Percentiles rank a stretch among this genome's conserved stretches.
These are phyloP conservation scores for Pseudomugil tenellus DNA, from an alignment of 2,797 vertebrate species.

Conservation along the genomic window DNA sequence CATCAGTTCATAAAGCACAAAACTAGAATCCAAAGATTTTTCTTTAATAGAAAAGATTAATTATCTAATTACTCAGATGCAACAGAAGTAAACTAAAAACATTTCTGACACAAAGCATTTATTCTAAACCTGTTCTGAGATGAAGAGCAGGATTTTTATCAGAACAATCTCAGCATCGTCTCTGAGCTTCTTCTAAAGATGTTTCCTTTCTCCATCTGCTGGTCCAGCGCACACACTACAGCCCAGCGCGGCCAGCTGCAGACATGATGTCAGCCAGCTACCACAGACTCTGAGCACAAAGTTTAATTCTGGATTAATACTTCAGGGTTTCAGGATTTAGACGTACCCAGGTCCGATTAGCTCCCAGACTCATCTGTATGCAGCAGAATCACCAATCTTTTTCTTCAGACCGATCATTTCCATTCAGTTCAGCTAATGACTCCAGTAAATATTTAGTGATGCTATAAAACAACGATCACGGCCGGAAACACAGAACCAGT, in stretches of 20 bases:
- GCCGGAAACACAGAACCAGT: background rate
- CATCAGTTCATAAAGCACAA: too few relatives aligned
- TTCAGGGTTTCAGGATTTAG: too few relatives aligned
- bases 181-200: constrained; percentile 44
- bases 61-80: background rate
- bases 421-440: constrained; percentile 31
- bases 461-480: constrained; percentile 59
- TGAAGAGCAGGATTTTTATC: background rate
- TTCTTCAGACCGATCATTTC: too few relatives aligned
- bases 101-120: background rate
- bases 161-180: too few relatives aligned
- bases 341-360: too few relatives aligned
- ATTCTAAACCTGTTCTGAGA: background rate
- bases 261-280: too few relatives aligned
- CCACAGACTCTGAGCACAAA: too few relatives aligned
- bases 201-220: constrained; percentile 81
- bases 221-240: constrained; percentile 60
- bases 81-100: background rate
- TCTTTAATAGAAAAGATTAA: background rate
- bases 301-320: too few relatives aligned
- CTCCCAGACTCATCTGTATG: constrained; percentile 14
- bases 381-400: background rate
- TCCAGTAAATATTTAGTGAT: constrained; percentile 64
- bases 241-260: background rate
- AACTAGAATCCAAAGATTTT: too few relatives aligned